These are phyloP conservation scores for Corbicula japonica DNA, from an alignment of 2,888 invertebrate species.

Conservation along the genomic window DNA sequence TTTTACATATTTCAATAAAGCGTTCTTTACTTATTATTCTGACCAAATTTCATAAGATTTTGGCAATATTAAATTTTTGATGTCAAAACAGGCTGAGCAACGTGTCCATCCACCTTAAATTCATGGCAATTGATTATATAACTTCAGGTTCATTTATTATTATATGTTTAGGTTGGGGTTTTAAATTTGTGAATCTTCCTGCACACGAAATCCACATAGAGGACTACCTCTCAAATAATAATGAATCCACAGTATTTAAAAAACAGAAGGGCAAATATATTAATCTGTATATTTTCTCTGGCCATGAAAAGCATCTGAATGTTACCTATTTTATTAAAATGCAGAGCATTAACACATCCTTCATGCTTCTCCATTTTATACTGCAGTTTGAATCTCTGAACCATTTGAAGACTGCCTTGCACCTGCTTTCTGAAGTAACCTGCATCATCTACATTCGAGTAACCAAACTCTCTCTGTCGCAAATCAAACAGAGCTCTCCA, in stretches of 20 bases:
- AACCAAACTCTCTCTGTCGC: slow-evolving; percentile 87
- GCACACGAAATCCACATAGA: too few relatives aligned
- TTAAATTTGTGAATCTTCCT: too few relatives aligned
- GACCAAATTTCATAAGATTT: too few relatives aligned
- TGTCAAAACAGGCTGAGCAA: too few relatives aligned
- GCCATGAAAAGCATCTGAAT: slow-evolving; percentile 1
- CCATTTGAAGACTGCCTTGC: slow-evolving; percentile 93
- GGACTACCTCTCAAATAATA: too few relatives aligned
- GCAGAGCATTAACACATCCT: slow-evolving; percentile 97
- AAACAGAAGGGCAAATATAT: background rate
- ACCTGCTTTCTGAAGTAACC: slow-evolving; percentile 90
- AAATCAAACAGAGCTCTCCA: slow-evolving; percentile 91
- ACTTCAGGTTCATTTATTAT: too few relatives aligned
- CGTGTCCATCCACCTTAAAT: too few relatives aligned
- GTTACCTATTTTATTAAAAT: slow-evolving; percentile 92
- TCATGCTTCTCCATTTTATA: slow-evolving; percentile 92
- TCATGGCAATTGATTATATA: too few relatives aligned
- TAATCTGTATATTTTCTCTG: background rate
- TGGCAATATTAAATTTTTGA: too few relatives aligned
- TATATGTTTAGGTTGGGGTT: too few relatives aligned
- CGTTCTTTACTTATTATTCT: too few relatives aligned
- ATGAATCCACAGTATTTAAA: background rate
- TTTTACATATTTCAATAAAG: too few relatives aligned
- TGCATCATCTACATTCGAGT: slow-evolving; percentile 87
- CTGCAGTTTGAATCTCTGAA: slow-evolving; percentile 93